Conservation (phyloP, 2,888 invertebrate genomes). For the Ctenicera cuprea region DNA sequence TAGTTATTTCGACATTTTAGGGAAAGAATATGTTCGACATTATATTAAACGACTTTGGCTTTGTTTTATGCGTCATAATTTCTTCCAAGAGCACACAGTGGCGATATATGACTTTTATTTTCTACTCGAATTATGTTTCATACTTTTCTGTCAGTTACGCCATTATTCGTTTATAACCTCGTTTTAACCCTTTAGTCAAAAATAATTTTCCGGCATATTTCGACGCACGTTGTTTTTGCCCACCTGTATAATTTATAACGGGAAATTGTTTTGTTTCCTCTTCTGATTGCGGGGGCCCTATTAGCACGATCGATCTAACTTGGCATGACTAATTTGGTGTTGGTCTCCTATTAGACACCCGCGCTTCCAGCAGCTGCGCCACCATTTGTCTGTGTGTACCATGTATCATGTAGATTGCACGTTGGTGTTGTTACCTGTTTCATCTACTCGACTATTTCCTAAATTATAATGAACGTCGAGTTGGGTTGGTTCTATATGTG, state of each 20-base stretch:
- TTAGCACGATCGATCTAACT: slow-evolving; percentile 67
- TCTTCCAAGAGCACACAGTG: not conserved
- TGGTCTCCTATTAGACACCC: slow-evolving; percentile 65
- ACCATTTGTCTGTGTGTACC: slow-evolving; percentile 63
- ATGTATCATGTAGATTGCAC: slow-evolving; percentile 57
- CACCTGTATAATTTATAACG: slow-evolving; percentile 32
- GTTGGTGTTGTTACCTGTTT: slow-evolving; percentile 47
- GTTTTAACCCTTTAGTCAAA: not conserved
- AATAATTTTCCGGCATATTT: slow-evolving; percentile 15
- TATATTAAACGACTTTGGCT: slow-evolving; percentile 44
- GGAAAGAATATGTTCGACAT: slow-evolving; percentile 44
- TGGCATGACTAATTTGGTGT: slow-evolving; percentile 68
- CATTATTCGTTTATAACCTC: slow-evolving; percentile 10
- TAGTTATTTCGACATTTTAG: slow-evolving; percentile 41
- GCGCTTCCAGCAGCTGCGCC: slow-evolving; percentile 66
- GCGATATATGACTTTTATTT: too few species aligned
- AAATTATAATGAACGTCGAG: slow-evolving; percentile 46
- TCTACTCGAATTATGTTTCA: not conserved
- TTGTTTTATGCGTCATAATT: slow-evolving; percentile 63
- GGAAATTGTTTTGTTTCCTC: slow-evolving; percentile 49
- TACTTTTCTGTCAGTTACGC: slow-evolving; percentile 15
- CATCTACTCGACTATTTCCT: slow-evolving; percentile 36
- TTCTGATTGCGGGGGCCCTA: slow-evolving; percentile 60
- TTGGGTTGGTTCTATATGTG: slow-evolving; percentile 10
- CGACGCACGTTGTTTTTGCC: slow-evolving; percentile 21